Evolutionary conservation across 2,113 vertebrate genomes (phyloP), one percentile per base, ranked within the genome.

Genomic region (Smithornis capensis): DNA sequence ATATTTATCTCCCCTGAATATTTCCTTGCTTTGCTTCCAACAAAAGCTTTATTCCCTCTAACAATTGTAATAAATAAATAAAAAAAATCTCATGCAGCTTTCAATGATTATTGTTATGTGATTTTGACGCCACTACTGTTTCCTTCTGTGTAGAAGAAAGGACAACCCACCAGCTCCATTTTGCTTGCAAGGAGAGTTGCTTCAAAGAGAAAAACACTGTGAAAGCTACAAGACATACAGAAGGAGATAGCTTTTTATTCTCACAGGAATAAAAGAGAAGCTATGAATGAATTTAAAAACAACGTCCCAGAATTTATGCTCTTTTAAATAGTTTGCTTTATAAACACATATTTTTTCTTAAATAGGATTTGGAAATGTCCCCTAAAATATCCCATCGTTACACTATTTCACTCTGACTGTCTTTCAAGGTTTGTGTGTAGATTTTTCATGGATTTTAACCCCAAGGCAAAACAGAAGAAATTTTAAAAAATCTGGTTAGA

Each of bases 381-480:
- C 33, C 92, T 78, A 56, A 89, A 91, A 69, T 49, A 85, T n/a
- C 19, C 22, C 10, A 24, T 24, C 7, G 4, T 64, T 63, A 40
- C 17, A 45, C 19, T 2, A 2, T 59, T 94, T n/a, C 28, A 33
- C 4, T 78, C 14, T 2, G 4, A 45, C 33, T 22, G 7, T 37
- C 90, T 83, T 88, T 79, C 62, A 88, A 73, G n/a, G 67, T 5
- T 83, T 1, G 0, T 77, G 33, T 86, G 29, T 59, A 27, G 71
- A 86, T 96, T 94, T 93, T 94, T 3, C 37, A 90, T 2, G 55
- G 73, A 78, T 75, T 35, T 95, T 88, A 96, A 94, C 55, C 44
- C 31, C 12, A 59, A 86, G 52, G 69, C 64, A 94, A 86, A 88
- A 90, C 13, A 33, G 76, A 93, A 90, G 67, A 75, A 38, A 52